phyloP scores from a whole-genome alignment of 2,113 vertebrate species.

The Sceloporus undulatus region DNA sequence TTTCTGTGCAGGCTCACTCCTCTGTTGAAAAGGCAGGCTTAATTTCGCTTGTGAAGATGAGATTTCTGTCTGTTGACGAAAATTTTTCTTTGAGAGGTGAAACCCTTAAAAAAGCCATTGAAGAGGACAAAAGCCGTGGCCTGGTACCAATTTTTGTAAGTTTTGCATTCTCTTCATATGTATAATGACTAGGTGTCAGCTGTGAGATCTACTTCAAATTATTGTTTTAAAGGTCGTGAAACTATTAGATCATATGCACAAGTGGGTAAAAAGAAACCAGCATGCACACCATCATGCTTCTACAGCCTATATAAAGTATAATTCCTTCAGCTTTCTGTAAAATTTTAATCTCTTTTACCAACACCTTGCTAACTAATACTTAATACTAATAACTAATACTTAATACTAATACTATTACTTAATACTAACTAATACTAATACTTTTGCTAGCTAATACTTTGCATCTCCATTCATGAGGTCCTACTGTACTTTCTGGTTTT shows the following conservation, averaged over 20 bases:
- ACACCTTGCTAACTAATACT: too few species aligned
- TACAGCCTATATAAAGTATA: too few species aligned
- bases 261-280: too few species aligned
- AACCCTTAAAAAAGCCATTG: slow-evolving; percentile 85
- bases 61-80: slow-evolving; percentile 90
- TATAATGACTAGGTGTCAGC: too few species aligned
- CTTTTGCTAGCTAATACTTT: not conserved
- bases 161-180: slow-evolving; percentile 31
- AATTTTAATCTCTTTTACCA: too few species aligned
- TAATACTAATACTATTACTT: too few species aligned
- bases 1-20: slow-evolving; percentile 88
- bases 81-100: slow-evolving; percentile 90
- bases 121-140: slow-evolving; percentile 87
- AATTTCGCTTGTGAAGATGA: slow-evolving; percentile 93
- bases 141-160: slow-evolving; percentile 93
- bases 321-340: too few species aligned
- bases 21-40: slow-evolving; percentile 95
- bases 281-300: too few species aligned
- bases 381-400: too few species aligned
- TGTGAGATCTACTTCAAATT: too few species aligned
- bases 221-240: too few species aligned
- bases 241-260: too few species aligned
- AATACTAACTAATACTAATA: not conserved
- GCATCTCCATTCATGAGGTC: not conserved
- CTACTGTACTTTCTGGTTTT: not conserved